Percentiles rank a stretch among this genome's conserved stretches.
phyloP scores from a whole-genome alignment of 2,113 vertebrate genomes.

The Myotis brandtii region DNA sequence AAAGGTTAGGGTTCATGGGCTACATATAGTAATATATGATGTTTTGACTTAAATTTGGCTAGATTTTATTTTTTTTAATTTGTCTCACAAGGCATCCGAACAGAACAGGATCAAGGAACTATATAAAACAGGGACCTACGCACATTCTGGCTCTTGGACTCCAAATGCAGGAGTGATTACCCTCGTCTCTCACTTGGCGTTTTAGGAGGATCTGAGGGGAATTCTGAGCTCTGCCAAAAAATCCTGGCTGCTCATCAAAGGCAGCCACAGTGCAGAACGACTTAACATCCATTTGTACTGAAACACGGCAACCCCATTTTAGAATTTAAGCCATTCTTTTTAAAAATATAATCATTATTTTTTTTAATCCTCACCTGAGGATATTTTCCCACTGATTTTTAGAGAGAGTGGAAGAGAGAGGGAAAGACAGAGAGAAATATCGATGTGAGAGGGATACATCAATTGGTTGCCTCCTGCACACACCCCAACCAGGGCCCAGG shows the following conservation, averaged over 20 bases:
- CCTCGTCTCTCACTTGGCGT: fast-evolving
- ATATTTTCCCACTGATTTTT: too few relatives aligned
- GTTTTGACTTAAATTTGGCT: conserved; percentile 8
- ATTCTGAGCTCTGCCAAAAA: background rate
- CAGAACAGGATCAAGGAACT: background rate
- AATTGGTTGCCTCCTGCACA: too few relatives aligned
- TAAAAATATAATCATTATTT: background rate
- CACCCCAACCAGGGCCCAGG: too few relatives aligned
- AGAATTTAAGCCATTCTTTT: background rate
- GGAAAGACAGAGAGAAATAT: too few relatives aligned
- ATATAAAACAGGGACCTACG: background rate
- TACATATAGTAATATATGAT: background rate
- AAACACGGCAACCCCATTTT: background rate
- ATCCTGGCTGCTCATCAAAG: background rate
- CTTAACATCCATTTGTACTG: background rate
- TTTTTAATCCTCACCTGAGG: too few relatives aligned
- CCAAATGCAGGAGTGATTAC: background rate
- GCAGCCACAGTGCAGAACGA: background rate
- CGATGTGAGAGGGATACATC: too few relatives aligned
- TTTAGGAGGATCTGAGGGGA: background rate
- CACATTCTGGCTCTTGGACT: background rate
- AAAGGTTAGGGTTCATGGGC: background rate
- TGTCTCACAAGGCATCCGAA: background rate
- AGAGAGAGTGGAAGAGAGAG: too few relatives aligned
- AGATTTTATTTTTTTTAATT: background rate